These are phyloP conservation scores for Beroe forskalii DNA, from an alignment of 37 sponge, comb jelly and placozoan species.

Conservation along the genomic window DNA sequence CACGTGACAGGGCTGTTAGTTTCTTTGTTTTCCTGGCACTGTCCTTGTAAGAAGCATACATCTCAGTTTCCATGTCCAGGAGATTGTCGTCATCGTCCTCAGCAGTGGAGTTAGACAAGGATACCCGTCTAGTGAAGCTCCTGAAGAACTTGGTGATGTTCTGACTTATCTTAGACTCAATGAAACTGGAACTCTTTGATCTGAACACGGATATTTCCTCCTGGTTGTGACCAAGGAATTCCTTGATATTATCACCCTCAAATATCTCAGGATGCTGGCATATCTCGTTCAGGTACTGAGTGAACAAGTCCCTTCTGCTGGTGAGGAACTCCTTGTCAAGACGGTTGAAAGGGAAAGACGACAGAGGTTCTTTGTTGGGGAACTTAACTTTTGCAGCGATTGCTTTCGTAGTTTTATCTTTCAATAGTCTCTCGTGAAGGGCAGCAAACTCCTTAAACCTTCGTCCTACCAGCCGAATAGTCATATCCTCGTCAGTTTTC, in stretches of 20 bases:
- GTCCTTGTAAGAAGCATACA: slow-evolving; percentile 59
- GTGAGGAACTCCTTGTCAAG: slow-evolving; percentile 42
- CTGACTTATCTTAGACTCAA: slow-evolving; percentile 42
- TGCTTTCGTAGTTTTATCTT: background rate
- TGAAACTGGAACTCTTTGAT: slow-evolving; percentile 42
- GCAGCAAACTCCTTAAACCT: slow-evolving; percentile 56
- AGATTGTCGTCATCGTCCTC: background rate
- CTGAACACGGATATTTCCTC: slow-evolving; percentile 23
- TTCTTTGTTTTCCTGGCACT: slow-evolving; percentile 9
- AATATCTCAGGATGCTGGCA: background rate
- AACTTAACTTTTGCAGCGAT: slow-evolving; percentile 14
- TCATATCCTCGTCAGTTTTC: background rate
- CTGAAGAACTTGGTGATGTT: slow-evolving; percentile 22
- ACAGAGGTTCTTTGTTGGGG: slow-evolving; percentile 52
- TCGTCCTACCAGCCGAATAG: slow-evolving; percentile 11
- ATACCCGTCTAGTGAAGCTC: background rate
- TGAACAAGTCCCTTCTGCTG: slow-evolving; percentile 31
- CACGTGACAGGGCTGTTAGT: slow-evolving; percentile 29
- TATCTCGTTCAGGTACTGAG: slow-evolving; percentile 48
- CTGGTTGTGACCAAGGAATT: slow-evolving; percentile 26
- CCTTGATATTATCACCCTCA: background rate
- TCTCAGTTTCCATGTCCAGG: slow-evolving; percentile 23
- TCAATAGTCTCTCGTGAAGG: slow-evolving; percentile 19
- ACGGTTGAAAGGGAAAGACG: slow-evolving; percentile 44
- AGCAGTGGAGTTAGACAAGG: slow-evolving; percentile 10